A percentile compares a stretch with the other conserved stretches of the same genome.
Conservation (phyloP, 2,797 vertebrate species). For the Phyllotis vaccarum region DNA sequence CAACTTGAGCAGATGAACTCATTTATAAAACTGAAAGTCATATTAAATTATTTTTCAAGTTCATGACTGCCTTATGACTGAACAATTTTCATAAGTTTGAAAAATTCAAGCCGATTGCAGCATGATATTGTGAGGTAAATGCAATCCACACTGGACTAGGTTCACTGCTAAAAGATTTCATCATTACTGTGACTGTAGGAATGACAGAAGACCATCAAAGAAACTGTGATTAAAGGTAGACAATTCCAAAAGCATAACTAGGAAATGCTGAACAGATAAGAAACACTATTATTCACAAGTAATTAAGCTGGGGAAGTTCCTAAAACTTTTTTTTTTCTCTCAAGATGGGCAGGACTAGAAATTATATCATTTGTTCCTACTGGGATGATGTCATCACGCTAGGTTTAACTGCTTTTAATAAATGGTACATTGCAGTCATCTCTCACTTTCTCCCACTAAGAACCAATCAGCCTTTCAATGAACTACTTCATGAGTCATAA, state of each 20-base stretch:
- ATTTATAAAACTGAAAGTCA: constrained; percentile 45
- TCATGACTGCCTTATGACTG: constrained; percentile 21
- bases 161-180: not conserved
- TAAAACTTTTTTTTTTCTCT: constrained; percentile 76
- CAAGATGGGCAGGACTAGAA: constrained; percentile 79
- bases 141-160: not conserved
- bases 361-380: constrained; percentile 84
- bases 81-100: constrained; percentile 45
- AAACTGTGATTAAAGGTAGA: not conserved
- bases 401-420: constrained; percentile 84
- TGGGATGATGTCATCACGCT: constrained; percentile 82
- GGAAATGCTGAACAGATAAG: not conserved
- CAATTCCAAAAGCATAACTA: not conserved
- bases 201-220: constrained; percentile 8
- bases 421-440: constrained; percentile 80
- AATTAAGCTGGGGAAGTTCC: not conserved
- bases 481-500: constrained; percentile 88
- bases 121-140: not conserved
- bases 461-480: constrained; percentile 87
- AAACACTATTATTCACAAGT: constrained; percentile 77
- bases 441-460: constrained; percentile 86
- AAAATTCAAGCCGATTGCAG: constrained; percentile 43
- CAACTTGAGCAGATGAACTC: constrained; percentile 20
- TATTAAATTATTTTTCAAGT: constrained; percentile 38
- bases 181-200: not conserved